Evolutionary conservation across 2,113 vertebrate species (phyloP), one percentile per base, ranked within the genome.

Genomic region (Equus quagga): DNA sequence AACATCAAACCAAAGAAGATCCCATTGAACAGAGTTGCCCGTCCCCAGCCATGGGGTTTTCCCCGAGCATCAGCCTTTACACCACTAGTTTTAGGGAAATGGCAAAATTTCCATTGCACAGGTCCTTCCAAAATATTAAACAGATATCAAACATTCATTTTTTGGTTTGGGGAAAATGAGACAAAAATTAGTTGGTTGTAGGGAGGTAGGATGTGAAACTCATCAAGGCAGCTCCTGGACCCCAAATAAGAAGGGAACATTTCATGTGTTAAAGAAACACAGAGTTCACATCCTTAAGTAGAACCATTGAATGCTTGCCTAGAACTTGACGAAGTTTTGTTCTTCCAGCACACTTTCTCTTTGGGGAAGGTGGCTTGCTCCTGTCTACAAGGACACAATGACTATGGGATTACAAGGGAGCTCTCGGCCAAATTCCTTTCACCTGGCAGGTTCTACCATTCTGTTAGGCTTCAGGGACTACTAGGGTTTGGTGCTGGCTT

Each of bases 21-120:
- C 96, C 97, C 93, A 97, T 46, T 83, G 78, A 91, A 97, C 36
- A 97, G 94, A 97, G 97, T 49, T 93, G 96, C 96, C 86, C 79
- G 19, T 75, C 70, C 92, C 60, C 70, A 97, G 51, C 72, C 70
- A 46, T 14, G 49, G 82, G 87, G 44, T 82, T 69, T 96, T 73
- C 89, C 69, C 76, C 12, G 3, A 95, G 89, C 79, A 76, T 81
- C 80, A 96, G 95, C 65, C 86, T 97, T 81, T 75, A 89, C 4
- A 89, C 36, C 8, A 82, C 33, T 49, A 79, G 41, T 69, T 96
- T 83, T 54, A 83, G 51, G 73, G 82, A 94, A 95, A 96, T 62
- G 64, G 56, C 80, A 96, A 70, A 49, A 81, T 95, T 84, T 72
- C 51, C 90, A 92, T n/a, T 76, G 79, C 36, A 88, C 54, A 90